A percentile compares a stretch with the other conserved stretches of the same genome.
Evolutionary conservation across 2,797 vertebrate species (phyloP).

Genomic region (Atherinosoma microstoma): DNA sequence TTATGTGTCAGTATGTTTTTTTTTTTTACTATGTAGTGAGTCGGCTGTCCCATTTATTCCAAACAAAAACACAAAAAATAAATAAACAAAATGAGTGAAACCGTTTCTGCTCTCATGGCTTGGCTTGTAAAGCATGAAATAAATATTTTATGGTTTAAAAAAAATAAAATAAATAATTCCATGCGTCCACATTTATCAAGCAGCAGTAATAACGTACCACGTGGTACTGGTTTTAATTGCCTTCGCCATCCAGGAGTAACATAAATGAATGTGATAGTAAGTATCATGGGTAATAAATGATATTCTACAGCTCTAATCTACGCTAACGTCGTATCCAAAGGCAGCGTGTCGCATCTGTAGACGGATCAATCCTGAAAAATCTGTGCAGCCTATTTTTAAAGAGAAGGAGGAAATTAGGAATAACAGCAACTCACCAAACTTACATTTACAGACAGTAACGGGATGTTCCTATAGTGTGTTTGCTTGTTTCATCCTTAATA

Average conservation of each 20-base stretch:
- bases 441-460: background rate
- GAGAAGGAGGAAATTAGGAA: background rate
- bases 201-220: slow-evolving; percentile 45
- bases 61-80: slow-evolving; percentile 15
- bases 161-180: slow-evolving; percentile 51
- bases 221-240: slow-evolving; percentile 19
- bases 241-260: slow-evolving; percentile 21
- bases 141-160: slow-evolving; percentile 67
- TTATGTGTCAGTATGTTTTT: background rate
- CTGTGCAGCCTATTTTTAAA: background rate
- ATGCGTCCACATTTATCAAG: slow-evolving; percentile 8
- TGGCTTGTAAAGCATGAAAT: slow-evolving; percentile 54
- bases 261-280: background rate
- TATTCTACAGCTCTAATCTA: slow-evolving; percentile 24
- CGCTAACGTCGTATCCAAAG: slow-evolving; percentile 3
- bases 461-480: background rate
- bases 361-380: background rate
- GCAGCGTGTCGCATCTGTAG: background rate
- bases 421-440: background rate
- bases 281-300: slow-evolving; percentile 5
- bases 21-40: background rate
- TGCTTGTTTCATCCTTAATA: background rate
- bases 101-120: slow-evolving; percentile 32
- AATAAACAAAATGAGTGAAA: slow-evolving; percentile 4
- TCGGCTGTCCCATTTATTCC: slow-evolving; percentile 1